phyloP scores from a whole-genome alignment of 2,113 vertebrate species.

The Alosa alosa region DNA sequence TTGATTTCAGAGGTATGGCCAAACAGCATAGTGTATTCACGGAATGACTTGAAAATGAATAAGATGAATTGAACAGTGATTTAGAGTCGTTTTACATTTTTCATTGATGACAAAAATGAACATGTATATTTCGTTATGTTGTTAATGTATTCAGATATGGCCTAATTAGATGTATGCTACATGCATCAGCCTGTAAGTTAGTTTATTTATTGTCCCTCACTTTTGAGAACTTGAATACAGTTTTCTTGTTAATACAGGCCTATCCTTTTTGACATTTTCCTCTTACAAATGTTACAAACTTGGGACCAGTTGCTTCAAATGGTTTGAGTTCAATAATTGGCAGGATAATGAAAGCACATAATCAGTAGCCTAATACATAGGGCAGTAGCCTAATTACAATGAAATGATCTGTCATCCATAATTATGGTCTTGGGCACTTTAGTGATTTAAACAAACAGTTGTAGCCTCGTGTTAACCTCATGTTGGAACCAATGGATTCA shows the following conservation, averaged over 20 bases:
- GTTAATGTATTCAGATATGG: background rate
- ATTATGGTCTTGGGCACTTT: constrained; percentile 6
- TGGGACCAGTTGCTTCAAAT: background rate
- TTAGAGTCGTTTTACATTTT: background rate
- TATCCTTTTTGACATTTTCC: background rate
- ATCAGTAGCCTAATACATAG: background rate
- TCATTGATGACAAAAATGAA: background rate
- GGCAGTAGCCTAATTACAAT: constrained; percentile 19
- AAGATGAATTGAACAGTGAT: constrained; percentile 1
- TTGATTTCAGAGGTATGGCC: constrained; percentile 18
- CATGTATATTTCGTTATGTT: background rate
- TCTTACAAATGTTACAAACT: background rate
- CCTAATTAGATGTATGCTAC: background rate
- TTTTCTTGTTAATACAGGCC: background rate
- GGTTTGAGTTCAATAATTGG: background rate
- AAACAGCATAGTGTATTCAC: constrained; percentile 14
- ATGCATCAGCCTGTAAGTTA: background rate
- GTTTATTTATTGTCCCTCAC: background rate
- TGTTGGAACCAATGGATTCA: background rate
- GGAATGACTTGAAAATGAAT: constrained; percentile 17
- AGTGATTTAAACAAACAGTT: constrained; percentile 14
- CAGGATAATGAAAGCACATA: constrained; percentile 8
- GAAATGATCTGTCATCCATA: constrained; percentile 5
- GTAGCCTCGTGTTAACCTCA: constrained; percentile 17
- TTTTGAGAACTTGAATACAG: background rate